Evolutionary conservation across 2,113 vertebrate genomes (phyloP).

Genomic region (Hypocryptadius cinnamomeus): DNA sequence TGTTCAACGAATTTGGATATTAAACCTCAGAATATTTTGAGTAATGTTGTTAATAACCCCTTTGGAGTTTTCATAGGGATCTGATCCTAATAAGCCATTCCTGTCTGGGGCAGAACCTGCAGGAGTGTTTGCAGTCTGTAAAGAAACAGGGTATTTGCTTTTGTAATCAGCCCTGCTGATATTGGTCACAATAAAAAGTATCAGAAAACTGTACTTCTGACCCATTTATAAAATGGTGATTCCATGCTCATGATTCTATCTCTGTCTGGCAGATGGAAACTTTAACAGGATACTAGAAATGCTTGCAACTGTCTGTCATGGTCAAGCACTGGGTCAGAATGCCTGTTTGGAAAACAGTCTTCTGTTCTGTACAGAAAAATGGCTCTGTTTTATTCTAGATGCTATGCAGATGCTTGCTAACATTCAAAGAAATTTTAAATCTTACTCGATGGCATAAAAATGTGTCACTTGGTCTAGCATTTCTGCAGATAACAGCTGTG

Average conservation of each 20-base stretch:
- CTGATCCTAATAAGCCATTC: neutral
- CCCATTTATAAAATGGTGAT: neutral
- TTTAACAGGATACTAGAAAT: neutral
- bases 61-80: neutral
- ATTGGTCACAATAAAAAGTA: neutral
- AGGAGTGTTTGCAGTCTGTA: neutral
- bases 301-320: neutral
- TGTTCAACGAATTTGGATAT: neutral
- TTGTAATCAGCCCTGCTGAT: neutral
- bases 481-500: neutral
- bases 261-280: neutral
- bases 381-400: neutral
- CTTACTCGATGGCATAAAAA: neutral
- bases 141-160: neutral
- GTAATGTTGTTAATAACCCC: neutral
- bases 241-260: neutral
- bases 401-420: neutral
- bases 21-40: neutral
- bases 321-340: neutral
- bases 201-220: neutral
- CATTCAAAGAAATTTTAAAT: neutral
- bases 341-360: neutral
- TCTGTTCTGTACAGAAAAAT: neutral
- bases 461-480: neutral
- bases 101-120: neutral